phyloP scores from a whole-genome alignment of 2,888 invertebrate species.

The Vesta saturnalis region DNA sequence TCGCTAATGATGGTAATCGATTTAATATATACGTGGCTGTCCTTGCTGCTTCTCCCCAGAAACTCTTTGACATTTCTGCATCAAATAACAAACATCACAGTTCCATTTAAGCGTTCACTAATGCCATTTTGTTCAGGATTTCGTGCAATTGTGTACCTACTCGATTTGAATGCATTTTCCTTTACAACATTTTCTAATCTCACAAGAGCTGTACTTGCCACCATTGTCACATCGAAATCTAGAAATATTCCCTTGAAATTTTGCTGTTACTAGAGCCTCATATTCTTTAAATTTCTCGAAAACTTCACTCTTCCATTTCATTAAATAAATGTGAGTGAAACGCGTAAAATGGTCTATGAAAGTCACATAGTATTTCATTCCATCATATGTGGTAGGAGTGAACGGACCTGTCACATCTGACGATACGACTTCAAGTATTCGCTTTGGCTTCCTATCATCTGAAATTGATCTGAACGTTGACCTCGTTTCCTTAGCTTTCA shows the following conservation, averaged over 20 bases:
- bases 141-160: conserved; percentile 21
- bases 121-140: conserved; percentile 30
- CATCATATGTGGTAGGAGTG: conserved; percentile 21
- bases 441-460: conserved; percentile 23
- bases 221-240: conserved; percentile 39
- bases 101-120: conserved; percentile 26
- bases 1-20: background rate
- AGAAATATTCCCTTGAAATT: conserved; percentile 19
- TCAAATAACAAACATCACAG: background rate
- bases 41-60: conserved; percentile 6
- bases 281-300: conserved; percentile 6
- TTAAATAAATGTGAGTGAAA: background rate
- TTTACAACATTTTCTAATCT: conserved; percentile 23
- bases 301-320: background rate
- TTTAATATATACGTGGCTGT: background rate
- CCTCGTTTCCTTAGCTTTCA: background rate
- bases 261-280: background rate
- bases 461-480: background rate
- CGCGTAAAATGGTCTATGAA: conserved; percentile 7
- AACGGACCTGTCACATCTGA: conserved; percentile 29
- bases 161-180: conserved; percentile 26
- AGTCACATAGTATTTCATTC: conserved; percentile 4
- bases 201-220: conserved; percentile 25
- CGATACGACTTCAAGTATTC: conserved; percentile 30
- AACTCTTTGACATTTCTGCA: background rate